These are phyloP conservation scores for Elaeidobius kamerunicus DNA, from an alignment of 2,888 invertebrate species.

Conservation along the genomic window DNA sequence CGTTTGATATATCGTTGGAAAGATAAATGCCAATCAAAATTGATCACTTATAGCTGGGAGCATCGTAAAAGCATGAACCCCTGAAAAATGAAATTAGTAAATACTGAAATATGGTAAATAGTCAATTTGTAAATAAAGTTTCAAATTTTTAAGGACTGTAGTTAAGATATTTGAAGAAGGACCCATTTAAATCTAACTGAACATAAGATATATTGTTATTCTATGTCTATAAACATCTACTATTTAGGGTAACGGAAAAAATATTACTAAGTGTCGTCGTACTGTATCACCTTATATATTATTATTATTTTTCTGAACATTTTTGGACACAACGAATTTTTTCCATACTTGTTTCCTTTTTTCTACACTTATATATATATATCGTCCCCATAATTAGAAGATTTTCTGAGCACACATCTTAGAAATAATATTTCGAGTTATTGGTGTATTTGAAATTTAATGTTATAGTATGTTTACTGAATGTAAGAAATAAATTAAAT, in stretches of 20 bases:
- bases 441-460: slow-evolving; percentile 46
- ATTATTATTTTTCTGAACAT: slow-evolving; percentile 28
- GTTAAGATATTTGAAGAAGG: slow-evolving; percentile 31
- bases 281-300: slow-evolving; percentile 26
- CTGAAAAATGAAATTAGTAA: slow-evolving; percentile 50
- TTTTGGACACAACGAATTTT: slow-evolving; percentile 31
- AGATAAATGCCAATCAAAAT: too few species aligned
- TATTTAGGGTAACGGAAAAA: slow-evolving; percentile 27
- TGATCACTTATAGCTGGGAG: too few species aligned
- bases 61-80: too few species aligned
- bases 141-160: slow-evolving; percentile 32
- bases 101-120: slow-evolving; percentile 47
- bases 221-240: slow-evolving; percentile 30
- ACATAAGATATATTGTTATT: slow-evolving; percentile 31
- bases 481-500: slow-evolving; percentile 43
- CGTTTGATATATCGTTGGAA: too few species aligned
- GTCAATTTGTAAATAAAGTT: slow-evolving; percentile 47
- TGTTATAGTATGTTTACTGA: slow-evolving; percentile 46
- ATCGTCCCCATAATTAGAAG: slow-evolving; percentile 34
- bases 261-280: slow-evolving; percentile 32
- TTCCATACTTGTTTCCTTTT: slow-evolving; percentile 29
- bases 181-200: slow-evolving; percentile 30
- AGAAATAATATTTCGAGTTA: slow-evolving; percentile 44
- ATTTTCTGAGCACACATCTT: slow-evolving; percentile 41
- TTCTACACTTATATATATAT: slow-evolving; percentile 35